Percentiles rank a stretch among this genome's conserved stretches.
Evolutionary conservation across 2,888 invertebrate genomes (phyloP).

Genomic region (Nomada ferruginata): DNA sequence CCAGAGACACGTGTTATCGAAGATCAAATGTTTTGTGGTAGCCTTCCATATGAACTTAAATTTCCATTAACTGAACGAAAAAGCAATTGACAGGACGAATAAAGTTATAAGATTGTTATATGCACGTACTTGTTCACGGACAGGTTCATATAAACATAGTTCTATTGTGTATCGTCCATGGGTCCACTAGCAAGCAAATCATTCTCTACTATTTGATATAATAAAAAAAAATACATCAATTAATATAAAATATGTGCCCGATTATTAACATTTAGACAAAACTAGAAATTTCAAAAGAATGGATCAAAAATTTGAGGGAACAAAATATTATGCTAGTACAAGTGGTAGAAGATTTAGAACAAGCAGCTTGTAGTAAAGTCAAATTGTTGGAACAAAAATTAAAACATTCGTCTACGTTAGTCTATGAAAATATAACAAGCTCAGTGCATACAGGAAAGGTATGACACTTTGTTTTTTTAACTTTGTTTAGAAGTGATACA

Average conservation of each 20-base stretch:
- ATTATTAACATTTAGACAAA: constrained; percentile 86
- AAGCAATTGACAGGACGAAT: too few relatives aligned
- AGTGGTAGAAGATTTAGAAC: constrained; percentile 89
- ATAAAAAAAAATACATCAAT: neutral
- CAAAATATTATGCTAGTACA: constrained; percentile 89
- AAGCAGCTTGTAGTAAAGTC: constrained; percentile 87
- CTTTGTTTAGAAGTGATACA: neutral
- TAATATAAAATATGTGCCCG: neutral
- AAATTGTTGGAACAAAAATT: constrained; percentile 86
- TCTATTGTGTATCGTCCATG: too few relatives aligned
- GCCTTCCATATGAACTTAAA: too few relatives aligned
- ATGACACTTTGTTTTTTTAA: constrained; percentile 23
- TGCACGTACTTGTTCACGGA: too few relatives aligned
- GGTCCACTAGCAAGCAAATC: neutral
- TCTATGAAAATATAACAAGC: constrained; percentile 76
- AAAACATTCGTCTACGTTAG: constrained; percentile 83
- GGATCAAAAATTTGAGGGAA: constrained; percentile 88
- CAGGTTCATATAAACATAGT: too few relatives aligned
- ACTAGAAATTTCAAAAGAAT: constrained; percentile 87
- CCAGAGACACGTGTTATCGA: too few relatives aligned
- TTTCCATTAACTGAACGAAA: too few relatives aligned
- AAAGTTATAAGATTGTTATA: too few relatives aligned
- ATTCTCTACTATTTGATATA: neutral
- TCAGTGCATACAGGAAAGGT: constrained; percentile 77
- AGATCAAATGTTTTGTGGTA: too few relatives aligned